Conservation (phyloP, 35 echinoderm and acorn worm genomes). For the Heliocidaris tuberculata region DNA sequence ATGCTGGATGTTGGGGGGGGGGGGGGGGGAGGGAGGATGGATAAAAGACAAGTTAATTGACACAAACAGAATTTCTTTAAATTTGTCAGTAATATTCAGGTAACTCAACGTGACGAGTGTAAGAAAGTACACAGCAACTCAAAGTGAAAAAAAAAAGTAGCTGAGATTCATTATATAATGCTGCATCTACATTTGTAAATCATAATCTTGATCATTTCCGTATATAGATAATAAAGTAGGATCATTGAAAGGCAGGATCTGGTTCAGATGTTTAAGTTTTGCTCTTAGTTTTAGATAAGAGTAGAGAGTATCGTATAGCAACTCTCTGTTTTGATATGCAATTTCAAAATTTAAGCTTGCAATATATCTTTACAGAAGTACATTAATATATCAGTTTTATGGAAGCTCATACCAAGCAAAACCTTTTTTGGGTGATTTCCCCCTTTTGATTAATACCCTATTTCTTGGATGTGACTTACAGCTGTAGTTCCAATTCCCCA, state of each 20-base stretch:
- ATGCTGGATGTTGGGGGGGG: not conserved
- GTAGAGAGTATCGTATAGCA: too few relatives aligned
- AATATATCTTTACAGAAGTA: too few relatives aligned
- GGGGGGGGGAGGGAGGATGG: not conserved
- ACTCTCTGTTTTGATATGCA: too few relatives aligned
- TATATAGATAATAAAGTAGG: not conserved
- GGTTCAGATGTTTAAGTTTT: too few relatives aligned
- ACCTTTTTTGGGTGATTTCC: too few relatives aligned
- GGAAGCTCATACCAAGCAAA: too few relatives aligned
- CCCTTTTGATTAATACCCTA: too few relatives aligned
- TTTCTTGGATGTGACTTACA: too few relatives aligned
- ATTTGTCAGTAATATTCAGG: not conserved
- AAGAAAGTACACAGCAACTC: not conserved
- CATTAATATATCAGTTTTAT: too few relatives aligned
- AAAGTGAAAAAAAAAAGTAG: not conserved
- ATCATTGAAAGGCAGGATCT: not conserved
- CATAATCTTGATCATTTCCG: not conserved
- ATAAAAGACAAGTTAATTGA: not conserved
- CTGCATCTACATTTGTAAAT: not conserved
- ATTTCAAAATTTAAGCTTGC: too few relatives aligned
- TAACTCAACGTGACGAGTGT: not conserved
- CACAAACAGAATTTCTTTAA: not conserved
- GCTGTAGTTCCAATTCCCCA: too few relatives aligned
- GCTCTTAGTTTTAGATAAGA: too few relatives aligned
- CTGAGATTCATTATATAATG: not conserved